Evolutionary conservation across 2,113 vertebrate genomes (phyloP).

Genomic region (Bombycilla garrulus): DNA sequence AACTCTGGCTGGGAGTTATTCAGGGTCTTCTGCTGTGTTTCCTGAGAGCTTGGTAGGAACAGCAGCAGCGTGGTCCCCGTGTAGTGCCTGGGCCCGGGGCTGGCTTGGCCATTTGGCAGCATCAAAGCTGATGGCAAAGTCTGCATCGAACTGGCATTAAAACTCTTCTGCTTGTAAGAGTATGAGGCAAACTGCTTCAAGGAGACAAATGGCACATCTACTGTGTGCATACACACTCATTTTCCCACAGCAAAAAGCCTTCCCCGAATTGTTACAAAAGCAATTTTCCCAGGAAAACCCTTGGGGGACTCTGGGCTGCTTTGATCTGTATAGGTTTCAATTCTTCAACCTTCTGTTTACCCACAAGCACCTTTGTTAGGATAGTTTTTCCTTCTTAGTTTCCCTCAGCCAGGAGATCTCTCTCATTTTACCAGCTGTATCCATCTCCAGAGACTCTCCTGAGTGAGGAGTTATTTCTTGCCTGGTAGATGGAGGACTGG

Average conservation of each 20-base stretch:
- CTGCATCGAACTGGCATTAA: background rate
- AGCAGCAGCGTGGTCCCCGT: rapidly evolving
- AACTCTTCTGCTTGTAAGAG: background rate
- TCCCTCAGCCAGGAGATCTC: background rate
- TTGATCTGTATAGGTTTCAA: background rate
- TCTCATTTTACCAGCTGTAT: background rate
- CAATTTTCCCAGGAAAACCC: background rate
- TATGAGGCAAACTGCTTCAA: background rate
- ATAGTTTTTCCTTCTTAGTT: background rate
- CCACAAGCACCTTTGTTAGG: background rate
- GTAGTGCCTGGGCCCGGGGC: background rate
- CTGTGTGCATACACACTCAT: rapidly evolving
- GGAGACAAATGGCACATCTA: background rate
- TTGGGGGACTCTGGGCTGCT: background rate
- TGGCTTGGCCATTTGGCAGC: background rate
- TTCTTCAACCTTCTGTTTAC: background rate
- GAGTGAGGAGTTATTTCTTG: background rate
- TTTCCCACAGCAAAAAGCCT: background rate
- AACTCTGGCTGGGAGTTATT: background rate
- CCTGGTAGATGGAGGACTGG: background rate
- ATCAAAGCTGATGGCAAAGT: background rate
- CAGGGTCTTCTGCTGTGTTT: background rate
- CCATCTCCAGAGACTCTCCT: background rate
- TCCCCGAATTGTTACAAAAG: background rate
- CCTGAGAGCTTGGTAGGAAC: background rate